Evolutionary conservation across 1,140 invertebrate species (phyloP).

Genomic region (Adelges cooleyi): DNA sequence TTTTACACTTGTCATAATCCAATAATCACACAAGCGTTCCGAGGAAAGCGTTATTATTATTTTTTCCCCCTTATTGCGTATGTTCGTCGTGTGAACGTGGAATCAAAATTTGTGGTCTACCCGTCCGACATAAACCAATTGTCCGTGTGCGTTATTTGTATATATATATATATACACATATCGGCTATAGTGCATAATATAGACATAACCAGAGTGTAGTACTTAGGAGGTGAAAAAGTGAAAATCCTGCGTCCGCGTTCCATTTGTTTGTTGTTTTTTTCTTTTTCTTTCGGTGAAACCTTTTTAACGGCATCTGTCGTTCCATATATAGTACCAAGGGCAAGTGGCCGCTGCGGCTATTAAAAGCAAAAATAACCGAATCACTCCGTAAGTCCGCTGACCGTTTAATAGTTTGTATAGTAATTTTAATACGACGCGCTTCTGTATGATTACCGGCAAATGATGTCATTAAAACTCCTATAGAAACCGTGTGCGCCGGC

Average conservation of each 20-base stretch:
- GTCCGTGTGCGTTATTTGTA: background rate
- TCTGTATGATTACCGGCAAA: no score
- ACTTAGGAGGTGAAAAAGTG: background rate
- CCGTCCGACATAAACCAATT: background rate
- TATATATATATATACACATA: background rate
- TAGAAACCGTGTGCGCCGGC: no score
- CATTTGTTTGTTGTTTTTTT: background rate
- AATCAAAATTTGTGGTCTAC: conserved; percentile 12
- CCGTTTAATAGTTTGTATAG: no score
- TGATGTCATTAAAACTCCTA: no score
- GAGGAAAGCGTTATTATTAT: background rate
- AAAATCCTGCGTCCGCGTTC: background rate
- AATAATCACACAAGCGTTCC: background rate
- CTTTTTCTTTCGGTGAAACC: background rate
- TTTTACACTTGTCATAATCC: background rate
- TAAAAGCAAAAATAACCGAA: no score
- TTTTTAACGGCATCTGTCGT: background rate
- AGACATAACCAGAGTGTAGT: no score
- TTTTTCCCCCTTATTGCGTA: no score
- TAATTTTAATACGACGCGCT: no score
- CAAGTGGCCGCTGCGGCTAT: background rate
- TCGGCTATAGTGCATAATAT: no score
- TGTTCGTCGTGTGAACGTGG: no score
- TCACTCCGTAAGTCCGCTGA: no score
- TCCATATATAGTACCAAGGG: background rate